Base-by-base conservation (phyloP, 2,113 vertebrate species). In the Gallinago jamesoni region DNA sequence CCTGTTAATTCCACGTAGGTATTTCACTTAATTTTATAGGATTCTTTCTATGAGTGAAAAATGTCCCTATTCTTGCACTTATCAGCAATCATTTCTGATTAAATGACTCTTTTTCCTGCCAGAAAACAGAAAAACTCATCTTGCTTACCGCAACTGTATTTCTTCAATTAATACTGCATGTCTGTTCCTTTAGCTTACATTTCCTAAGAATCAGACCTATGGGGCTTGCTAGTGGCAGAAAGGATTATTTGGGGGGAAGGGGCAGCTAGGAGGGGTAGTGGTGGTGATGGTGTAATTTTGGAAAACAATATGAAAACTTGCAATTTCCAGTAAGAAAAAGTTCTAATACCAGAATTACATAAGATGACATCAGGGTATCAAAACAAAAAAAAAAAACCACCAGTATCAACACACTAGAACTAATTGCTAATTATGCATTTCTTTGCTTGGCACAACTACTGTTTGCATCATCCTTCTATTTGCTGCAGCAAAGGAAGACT, bases 71-170 rank as follows among this genome's bases (percentile, higher is more conserved):
- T 77, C 57, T 83, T 90, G 72, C 63, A 90, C 37, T 52, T 18
- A 73, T 73, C 59, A 85, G 50, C 63, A 86, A 91, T 20, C 1
- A 63, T 30, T 76, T 89, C 53, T 77, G 55, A 91, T 47, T 79
- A 87, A 91, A 90, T 53, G 53, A 77, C 1, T 4, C 31, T 18
- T 94, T 95, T 83, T 85, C 41, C 31, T 50, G 21, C 2, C 75
- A 93, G 62, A 93, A 93, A 89, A 43, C 30, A 75, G 33, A 64
- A 88, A 60, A 92, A 88, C 30, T 73, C 11, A 76, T 53, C 43
- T 52, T 73, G 45, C n/a, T 85, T 64, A 87, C 25, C 2, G 4
- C 88, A 93, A 77, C 18, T 39, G 12, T 22, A 37, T 59, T 93
- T 93, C 83, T 89, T 69, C 33, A 57, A 73, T 47, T 76, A 82